Conservation (phyloP, 2,113 vertebrate genomes). For the Merops nubicus region DNA sequence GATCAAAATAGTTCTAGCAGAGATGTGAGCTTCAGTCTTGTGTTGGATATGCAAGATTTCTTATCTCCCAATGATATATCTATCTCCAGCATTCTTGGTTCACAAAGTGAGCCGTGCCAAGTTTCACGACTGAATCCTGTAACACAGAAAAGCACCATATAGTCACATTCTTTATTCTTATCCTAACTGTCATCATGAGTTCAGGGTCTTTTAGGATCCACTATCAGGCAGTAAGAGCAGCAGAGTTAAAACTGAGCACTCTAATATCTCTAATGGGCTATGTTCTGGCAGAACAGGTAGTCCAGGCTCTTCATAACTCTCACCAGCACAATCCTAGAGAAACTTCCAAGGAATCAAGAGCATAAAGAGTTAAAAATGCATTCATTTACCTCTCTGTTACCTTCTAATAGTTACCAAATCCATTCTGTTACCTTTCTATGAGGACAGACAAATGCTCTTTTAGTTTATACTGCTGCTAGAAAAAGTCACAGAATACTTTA, state of each 20-base stretch:
- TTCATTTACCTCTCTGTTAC: not conserved
- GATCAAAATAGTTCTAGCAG: slow-evolving; percentile 21
- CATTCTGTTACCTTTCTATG: not conserved
- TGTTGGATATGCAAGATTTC: not conserved
- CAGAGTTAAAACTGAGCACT: not conserved
- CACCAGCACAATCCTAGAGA: not conserved
- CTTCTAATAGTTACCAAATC: no score
- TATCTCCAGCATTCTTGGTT: not conserved
- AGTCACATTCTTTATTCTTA: slow-evolving; percentile 32
- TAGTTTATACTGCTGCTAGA: not conserved
- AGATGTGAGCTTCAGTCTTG: not conserved
- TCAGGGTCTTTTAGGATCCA: not conserved
- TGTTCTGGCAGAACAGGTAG: not conserved
- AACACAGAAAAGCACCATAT: slow-evolving; percentile 23
- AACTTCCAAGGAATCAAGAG: not conserved
- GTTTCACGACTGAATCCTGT: slow-evolving; percentile 15
- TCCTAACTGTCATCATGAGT: not conserved
- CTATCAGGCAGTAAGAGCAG: slow-evolving; percentile 1
- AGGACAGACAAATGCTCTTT: not conserved
- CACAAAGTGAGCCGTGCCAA: slow-evolving; percentile 17
- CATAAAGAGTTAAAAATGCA: not conserved
- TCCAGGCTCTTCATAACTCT: not conserved
- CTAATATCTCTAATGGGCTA: not conserved
- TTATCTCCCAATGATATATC: not conserved
- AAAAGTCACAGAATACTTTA: not conserved